These are phyloP conservation scores for Pseudochirops corinnae DNA, from an alignment of 2,797 vertebrate species.

Conservation along the genomic window DNA sequence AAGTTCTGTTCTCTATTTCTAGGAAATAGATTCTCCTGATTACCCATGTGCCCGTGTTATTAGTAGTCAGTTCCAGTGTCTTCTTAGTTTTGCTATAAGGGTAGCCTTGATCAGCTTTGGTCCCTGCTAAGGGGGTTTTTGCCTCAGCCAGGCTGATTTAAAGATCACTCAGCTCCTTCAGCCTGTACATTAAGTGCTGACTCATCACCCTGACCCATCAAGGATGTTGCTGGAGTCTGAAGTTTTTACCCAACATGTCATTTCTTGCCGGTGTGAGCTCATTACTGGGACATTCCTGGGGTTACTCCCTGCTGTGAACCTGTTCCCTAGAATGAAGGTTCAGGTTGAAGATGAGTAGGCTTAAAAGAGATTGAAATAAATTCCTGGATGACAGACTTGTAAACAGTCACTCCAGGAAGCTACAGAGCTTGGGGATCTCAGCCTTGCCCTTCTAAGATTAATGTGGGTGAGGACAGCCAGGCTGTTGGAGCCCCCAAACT, in stretches of 20 bases:
- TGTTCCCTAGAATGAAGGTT: slow-evolving; percentile 21
- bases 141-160: not conserved
- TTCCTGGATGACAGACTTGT: slow-evolving; percentile 33
- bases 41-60: not conserved
- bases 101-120: not conserved
- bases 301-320: not conserved
- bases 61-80: not conserved
- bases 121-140: not conserved
- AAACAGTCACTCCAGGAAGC: not conserved
- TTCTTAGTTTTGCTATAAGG: not conserved
- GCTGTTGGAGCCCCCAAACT: not conserved
- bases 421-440: not conserved
- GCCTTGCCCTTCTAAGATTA: not conserved
- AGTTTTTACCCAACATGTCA: rapidly evolving
- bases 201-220: not conserved
- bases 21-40: not conserved
- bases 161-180: rapidly evolving
- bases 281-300: not conserved
- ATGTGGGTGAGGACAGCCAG: rapidly evolving
- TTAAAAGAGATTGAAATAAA: slow-evolving; percentile 48
- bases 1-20: not conserved
- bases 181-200: not conserved
- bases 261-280: not conserved
- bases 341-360: not conserved
- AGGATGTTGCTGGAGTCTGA: not conserved